Evolutionary conservation across 1,140 invertebrate species (phyloP), one percentile per base, ranked within the genome.

Genomic region (Choristoneura fumiferana): DNA sequence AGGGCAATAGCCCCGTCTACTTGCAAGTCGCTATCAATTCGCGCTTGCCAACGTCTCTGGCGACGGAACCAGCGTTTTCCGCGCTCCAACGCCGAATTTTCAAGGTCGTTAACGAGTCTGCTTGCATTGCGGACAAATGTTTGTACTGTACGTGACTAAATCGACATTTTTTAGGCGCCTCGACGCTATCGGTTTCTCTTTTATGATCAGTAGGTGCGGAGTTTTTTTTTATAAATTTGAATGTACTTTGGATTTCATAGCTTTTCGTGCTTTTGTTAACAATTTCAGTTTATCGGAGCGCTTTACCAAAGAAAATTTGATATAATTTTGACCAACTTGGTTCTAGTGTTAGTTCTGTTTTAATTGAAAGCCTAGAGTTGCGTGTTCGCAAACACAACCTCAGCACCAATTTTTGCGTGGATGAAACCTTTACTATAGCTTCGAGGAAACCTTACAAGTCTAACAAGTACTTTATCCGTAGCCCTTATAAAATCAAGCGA

Each of bases 1-100:
- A 87, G 84, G 84, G 78, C 84, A 84, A 82, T 86, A 84, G 73
- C 81, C 84, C 72, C 83, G 79, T 76, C 81, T 60, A 60, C 62
- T 82, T 87, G 84, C 84, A 87, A 71, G 81, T 67, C 65, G 66
- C 70, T 84, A 87, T 81, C 78, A 77, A 79, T 79, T 77, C 71
- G 72, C 80, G 76, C 71, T 78, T 71, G 79, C 81, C 78, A 84
- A 82, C 78, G 73, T 75, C 80, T 76, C 76, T 75, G 71, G 74
- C 68, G 73, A 76, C 73, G 74, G 55, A 59, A 45, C 67, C 9
- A 54, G 63, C 68, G 75, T 74, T 87, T 87, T 82, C 79, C 74
- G 74, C 76, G 60, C 43, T 58, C 64, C 36, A 65, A 67, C 56
- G 64, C 59, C 69, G 62, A 67, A 63, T 71, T 63, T 69, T 71